Evolutionary conservation across 2,113 vertebrate species (phyloP), one percentile per base, ranked within the genome.

Genomic region (Dissostichus mawsoni): DNA sequence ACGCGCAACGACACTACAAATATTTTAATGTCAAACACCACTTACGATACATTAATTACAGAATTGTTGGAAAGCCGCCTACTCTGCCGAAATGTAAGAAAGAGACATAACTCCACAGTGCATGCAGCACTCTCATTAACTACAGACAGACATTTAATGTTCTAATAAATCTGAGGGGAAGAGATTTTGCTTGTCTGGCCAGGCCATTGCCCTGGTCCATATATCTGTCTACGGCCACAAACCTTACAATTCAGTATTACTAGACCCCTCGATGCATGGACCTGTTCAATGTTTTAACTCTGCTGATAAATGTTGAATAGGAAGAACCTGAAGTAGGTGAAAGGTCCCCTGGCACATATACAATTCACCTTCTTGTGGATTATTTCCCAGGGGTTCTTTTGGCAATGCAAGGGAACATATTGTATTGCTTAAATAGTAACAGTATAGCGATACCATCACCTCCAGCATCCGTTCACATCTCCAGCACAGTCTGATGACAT

Each of bases 231-330:
- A 25, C 1, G 8, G 16, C 13, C 23, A 20, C 20, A 45, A 62
- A 16, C 51, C 25, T 29, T 52, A 69, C 14, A 67, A 44, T 69
- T 18, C 13, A 69, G 69, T n/a, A 29, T 51, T 45, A 65, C 61
- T 50, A 20, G 44, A 63, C 18, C 18, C 50, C 23, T 71, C 6
- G 0, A 69, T 41, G 20, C 29, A 78, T 71, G 18, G 36, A 23
- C 56, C 53, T 57, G 56, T 59, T 80, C 36, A 65, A 58, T 69
- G 12, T 80, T 76, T 87, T 6, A 81, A 65, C 33, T 10, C 74
- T 47, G 13, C 45, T 47, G 51, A 52, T 80, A 10, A 82, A 74
- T 74, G n/a, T 85, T 80, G 77, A 65, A 85, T 65, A 44, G 11
- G 13, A 47, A 7, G 16, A 57, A 36, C 59, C 45, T 64, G 4